Evolutionary conservation across 2,888 invertebrate genomes (phyloP), one percentile per base, ranked within the genome.

Genomic region (Bhutanitis thaidina): DNA sequence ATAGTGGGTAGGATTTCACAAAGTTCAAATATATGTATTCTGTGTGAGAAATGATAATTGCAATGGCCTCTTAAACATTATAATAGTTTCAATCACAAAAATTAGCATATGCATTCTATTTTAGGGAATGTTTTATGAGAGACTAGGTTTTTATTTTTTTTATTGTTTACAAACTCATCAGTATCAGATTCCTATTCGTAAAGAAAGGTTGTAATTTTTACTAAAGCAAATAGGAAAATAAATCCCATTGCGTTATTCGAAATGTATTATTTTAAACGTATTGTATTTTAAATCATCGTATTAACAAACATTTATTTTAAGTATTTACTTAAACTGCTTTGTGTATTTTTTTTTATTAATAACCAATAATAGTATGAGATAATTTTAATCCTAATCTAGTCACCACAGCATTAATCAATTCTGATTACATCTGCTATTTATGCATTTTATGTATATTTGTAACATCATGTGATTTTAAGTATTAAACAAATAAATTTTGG

Each of bases 401-500:
- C 86, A 85, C 77, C 73, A 69, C 80, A 77, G 77, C 80, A 80
- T 82, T 79, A 64, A 64, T 59, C 60, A 58, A 57, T 57, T 49
- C 51, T 49, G 32, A 62, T 65, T 62, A 64, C 66, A 67, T 65
- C 67, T 67, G 49, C 34, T 34, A 13, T 68, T 63, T 59, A 60
- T 64, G 59, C 63, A 69, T 74, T 64, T 62, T 59, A 52, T 59
- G 54, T 52, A 58, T 57, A 53, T 53, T 55, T 56, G 52, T 52
- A 53, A 53, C 46, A 46, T 52, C 46, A 46, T 52, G 16, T 27
- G 27, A 27, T 37, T 16, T 32, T 53, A 53, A 48, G 49, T 47
- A 60, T 49, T 52, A 56, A 55, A 56, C 62, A 46, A 64, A 64
- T 55, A 43, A 55, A 52, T 61, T 60, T 53, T 57, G 62, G 60